Conservation (phyloP, 2,888 invertebrate genomes). For the Monopis laevigella region DNA sequence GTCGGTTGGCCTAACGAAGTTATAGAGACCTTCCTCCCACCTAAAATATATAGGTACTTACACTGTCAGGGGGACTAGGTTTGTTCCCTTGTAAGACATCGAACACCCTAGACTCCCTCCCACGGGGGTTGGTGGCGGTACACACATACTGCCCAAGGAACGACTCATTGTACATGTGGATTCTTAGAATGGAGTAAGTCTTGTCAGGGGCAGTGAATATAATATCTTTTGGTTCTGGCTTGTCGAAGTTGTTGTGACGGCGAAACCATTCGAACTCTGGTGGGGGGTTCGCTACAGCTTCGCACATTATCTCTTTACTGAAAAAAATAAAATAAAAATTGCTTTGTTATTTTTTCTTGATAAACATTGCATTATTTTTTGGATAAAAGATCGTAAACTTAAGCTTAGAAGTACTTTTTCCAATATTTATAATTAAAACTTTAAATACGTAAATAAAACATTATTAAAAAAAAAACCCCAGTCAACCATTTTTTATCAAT, state of each 20-base stretch:
- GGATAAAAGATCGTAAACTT: too few species aligned
- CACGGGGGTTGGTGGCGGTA: conserved; percentile 38
- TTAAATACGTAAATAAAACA: too few species aligned
- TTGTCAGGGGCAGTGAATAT: conserved; percentile 37
- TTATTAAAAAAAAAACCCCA: too few species aligned
- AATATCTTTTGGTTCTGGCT: conserved; percentile 37
- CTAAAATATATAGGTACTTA: conserved; percentile 32
- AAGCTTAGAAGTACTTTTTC: too few species aligned
- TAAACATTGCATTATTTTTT: too few species aligned
- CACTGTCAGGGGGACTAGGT: conserved; percentile 43
- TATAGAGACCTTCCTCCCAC: too few species aligned
- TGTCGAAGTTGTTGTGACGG: conserved; percentile 26
- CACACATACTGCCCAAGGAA: conserved; percentile 47
- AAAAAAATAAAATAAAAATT: too few species aligned
- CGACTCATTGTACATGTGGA: conserved; percentile 36
- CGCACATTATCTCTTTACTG: conserved; percentile 54
- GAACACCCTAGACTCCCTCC: conserved; percentile 38
- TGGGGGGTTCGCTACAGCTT: conserved; percentile 41
- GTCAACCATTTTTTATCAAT: too few species aligned
- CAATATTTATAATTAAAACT: too few species aligned
- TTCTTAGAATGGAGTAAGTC: conserved; percentile 35
- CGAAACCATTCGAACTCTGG: conserved; percentile 41
- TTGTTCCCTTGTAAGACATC: conserved; percentile 45
- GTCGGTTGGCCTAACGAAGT: too few species aligned
- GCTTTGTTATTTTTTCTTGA: too few species aligned